phyloP scores from a whole-genome alignment of 2,888 invertebrate species.

The Amblyjoppa fuscipennis region DNA sequence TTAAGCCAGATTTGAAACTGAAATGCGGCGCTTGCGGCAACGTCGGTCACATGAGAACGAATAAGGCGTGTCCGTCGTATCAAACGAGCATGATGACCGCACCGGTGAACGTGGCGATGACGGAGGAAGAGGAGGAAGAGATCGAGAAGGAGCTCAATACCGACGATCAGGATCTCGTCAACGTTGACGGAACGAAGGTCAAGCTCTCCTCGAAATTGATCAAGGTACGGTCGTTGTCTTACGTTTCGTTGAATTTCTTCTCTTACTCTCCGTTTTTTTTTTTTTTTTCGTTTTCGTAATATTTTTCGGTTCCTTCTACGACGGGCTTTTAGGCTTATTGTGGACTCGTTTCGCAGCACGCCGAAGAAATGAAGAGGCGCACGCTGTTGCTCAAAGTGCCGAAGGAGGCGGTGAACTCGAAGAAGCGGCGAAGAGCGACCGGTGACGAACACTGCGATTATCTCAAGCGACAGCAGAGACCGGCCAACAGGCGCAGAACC shows the following conservation, averaged over 20 bases:
- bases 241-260: neutral
- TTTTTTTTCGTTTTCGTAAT: slow-evolving; percentile 17
- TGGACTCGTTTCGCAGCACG: slow-evolving; percentile 87
- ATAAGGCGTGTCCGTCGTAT: slow-evolving; percentile 98
- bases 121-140: slow-evolving; percentile 94
- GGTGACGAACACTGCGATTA: slow-evolving; percentile 95
- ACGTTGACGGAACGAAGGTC: slow-evolving; percentile 97
- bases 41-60: slow-evolving; percentile 94
- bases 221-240: slow-evolving; percentile 87
- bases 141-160: slow-evolving; percentile 90
- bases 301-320: slow-evolving; percentile 17
- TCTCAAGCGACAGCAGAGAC: slow-evolving; percentile 92
- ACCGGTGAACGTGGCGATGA: slow-evolving; percentile 90
- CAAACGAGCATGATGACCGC: slow-evolving; percentile 88
- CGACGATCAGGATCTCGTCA: slow-evolving; percentile 94
- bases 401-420: slow-evolving; percentile 89
- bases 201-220: slow-evolving; percentile 95
- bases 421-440: slow-evolving; percentile 89
- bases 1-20: slow-evolving; percentile 95
- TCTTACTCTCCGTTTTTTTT: neutral
- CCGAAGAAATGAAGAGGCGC: slow-evolving; percentile 94
- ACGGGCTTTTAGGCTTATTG: slow-evolving; percentile 50
- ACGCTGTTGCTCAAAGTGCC: slow-evolving; percentile 92
- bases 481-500: slow-evolving; percentile 95
- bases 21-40: slow-evolving; percentile 99